Evolutionary conservation across 2,113 vertebrate species (phyloP).

Genomic region (Boleophthalmus pectinirostris): DNA sequence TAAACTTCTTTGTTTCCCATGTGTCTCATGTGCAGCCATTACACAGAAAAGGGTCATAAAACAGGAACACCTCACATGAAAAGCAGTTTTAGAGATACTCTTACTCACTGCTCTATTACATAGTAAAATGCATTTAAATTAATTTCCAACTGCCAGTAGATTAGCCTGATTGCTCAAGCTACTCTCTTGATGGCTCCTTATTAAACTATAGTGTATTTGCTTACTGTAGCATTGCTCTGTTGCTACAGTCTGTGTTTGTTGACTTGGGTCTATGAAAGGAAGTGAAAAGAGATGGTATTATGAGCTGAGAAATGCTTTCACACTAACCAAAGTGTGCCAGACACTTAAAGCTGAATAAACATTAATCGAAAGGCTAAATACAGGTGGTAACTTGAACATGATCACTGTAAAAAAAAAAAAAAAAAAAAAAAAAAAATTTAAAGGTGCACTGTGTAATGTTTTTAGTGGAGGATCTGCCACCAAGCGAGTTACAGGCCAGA

Average conservation of each 20-base stretch:
- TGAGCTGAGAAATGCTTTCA: conserved; percentile 28
- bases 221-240: neutral
- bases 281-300: conserved; percentile 37
- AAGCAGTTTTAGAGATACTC: too few relatives aligned
- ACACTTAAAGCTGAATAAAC: conserved; percentile 9
- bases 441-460: too few relatives aligned
- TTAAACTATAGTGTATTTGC: conserved; percentile 2
- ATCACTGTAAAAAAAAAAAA: neutral
- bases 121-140: too few relatives aligned
- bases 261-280: conserved; percentile 30
- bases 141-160: too few relatives aligned
- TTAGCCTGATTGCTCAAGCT: neutral
- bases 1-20: too few relatives aligned
- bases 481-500: neutral
- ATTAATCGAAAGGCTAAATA: conserved; percentile 4
- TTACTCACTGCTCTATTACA: too few relatives aligned
- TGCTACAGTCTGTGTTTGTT: neutral
- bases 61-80: too few relatives aligned
- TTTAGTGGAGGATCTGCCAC: too few relatives aligned
- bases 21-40: too few relatives aligned
- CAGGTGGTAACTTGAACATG: neutral
- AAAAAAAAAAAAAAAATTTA: neutral
- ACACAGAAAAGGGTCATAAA: too few relatives aligned
- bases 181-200: neutral
- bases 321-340: conserved; percentile 15